These are phyloP conservation scores for Gastrophysa polygoni DNA, from an alignment of 2,888 invertebrate species.

Conservation along the genomic window DNA sequence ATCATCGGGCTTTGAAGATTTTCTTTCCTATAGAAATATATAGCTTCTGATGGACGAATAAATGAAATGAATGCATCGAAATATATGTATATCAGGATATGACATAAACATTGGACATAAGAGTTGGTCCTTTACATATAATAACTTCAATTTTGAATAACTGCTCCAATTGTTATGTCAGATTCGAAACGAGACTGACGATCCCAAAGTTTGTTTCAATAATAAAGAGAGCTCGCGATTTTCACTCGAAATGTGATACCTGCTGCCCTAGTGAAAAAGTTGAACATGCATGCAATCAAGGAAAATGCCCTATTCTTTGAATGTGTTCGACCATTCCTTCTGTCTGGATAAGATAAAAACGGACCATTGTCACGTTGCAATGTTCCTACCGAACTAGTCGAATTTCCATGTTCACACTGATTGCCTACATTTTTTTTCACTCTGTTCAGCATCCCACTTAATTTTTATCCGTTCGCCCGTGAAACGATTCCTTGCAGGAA, in stretches of 20 bases:
- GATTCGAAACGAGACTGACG: no score
- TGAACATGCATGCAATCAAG: slow-evolving; percentile 18
- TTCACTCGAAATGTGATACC: slow-evolving; percentile 1
- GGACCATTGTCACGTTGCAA: slow-evolving; percentile 13
- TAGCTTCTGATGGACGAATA: no score
- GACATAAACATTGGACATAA: no score
- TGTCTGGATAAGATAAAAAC: slow-evolving; percentile 13
- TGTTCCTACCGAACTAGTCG: slow-evolving; percentile 4
- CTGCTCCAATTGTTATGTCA: no score
- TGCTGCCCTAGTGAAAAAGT: slow-evolving; percentile 8
- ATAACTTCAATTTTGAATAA: no score
- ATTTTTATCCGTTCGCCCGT: not conserved
- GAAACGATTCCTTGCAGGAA: slow-evolving; percentile 1
- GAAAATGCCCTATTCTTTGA: slow-evolving; percentile 2
- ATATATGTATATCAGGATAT: no score
- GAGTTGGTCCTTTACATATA: no score
- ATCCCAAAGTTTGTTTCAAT: no score
- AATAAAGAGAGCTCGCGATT: no score
- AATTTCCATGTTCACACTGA: slow-evolving; percentile 14
- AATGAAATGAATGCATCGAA: no score
- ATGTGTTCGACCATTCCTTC: slow-evolving; percentile 7
- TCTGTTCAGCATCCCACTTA: not conserved
- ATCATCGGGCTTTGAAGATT: no score
- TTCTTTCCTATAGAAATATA: no score
- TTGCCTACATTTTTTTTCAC: slow-evolving; percentile 7